These are phyloP conservation scores for Dione juno DNA, from an alignment of 2,888 invertebrate species.

Conservation along the genomic window DNA sequence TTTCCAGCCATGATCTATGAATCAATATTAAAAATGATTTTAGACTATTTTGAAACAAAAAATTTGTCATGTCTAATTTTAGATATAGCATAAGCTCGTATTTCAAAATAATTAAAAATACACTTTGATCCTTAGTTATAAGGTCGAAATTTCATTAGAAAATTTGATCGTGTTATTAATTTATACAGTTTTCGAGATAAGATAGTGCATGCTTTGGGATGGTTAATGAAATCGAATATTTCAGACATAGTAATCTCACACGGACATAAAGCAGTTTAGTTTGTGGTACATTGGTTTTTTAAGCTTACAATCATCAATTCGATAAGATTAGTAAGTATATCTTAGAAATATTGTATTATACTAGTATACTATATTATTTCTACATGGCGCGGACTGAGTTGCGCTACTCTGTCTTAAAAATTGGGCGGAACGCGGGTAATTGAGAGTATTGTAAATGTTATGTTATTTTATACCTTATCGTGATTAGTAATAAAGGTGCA, in stretches of 20 bases:
- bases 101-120: neutral
- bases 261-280: slow-evolving; percentile 37
- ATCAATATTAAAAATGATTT: neutral
- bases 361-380: too few species aligned
- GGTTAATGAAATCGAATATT: slow-evolving; percentile 50
- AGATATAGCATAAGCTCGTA: neutral
- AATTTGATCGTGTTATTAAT: neutral
- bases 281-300: neutral
- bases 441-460: too few species aligned
- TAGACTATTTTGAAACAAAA: neutral
- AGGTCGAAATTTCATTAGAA: slow-evolving; percentile 18
- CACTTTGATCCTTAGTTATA: neutral
- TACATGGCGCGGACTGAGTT: too few species aligned
- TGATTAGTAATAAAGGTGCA: too few species aligned
- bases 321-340: slow-evolving; percentile 5
- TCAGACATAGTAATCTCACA: slow-evolving; percentile 42
- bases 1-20: too few species aligned
- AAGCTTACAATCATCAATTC: neutral
- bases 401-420: too few species aligned
- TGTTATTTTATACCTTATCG: too few species aligned
- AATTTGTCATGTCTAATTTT: neutral
- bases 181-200: slow-evolving; percentile 44
- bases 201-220: slow-evolving; percentile 44
- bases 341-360: too few species aligned
- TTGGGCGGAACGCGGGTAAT: too few species aligned